Evolutionary conservation across 2,888 invertebrate species (phyloP), one percentile per base, ranked within the genome.

Genomic region (Cheilosia pagana): DNA sequence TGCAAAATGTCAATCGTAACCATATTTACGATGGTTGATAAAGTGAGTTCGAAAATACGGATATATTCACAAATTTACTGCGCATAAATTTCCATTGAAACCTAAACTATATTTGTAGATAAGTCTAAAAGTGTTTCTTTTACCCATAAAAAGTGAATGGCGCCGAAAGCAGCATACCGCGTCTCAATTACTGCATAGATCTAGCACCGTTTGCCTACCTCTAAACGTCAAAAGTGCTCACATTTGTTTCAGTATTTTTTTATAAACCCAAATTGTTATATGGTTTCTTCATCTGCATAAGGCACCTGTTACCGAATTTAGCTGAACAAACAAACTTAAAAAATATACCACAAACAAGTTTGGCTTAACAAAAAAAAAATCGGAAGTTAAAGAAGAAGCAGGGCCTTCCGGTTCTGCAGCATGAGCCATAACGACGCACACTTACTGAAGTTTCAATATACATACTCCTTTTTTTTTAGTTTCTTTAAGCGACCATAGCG

Each of bases 381-480:
- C 81, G 85, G 85, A 85, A 85, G 85, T 75, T 60, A 75, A 79
- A 55, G 50, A 71, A 71, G 70, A 76, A 67, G 55, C 60, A 53
- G 41, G 52, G 53, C 50, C 85, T 85, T 85, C 85, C 85, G 85
- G 81, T 85, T 85, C 39, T 67, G 5, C 59, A 79, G 81, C 85
- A 71, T 85, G 85, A 76, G 79, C 79, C 83, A 85, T 28, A 81
- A 43, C 60, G 45, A 48, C 79, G 59, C 70, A 85, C 65, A 79
- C 83, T 63, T 48, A 48, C 53, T 57, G 43, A 31, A 59, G 70
- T 16, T 23, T 1, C 10, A 8, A 28, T 6, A 12, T 4, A 31
- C 1, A 35, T 35, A 12, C 0, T 5, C 45, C 45, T 62, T 55
- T 78, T 65, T 25, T 55, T 57, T 31, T 14, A 53, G 41, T 52